These are phyloP conservation scores for Procambarus virginalis DNA, from an alignment of 1,140 invertebrate genomes.

Conservation along the genomic window DNA sequence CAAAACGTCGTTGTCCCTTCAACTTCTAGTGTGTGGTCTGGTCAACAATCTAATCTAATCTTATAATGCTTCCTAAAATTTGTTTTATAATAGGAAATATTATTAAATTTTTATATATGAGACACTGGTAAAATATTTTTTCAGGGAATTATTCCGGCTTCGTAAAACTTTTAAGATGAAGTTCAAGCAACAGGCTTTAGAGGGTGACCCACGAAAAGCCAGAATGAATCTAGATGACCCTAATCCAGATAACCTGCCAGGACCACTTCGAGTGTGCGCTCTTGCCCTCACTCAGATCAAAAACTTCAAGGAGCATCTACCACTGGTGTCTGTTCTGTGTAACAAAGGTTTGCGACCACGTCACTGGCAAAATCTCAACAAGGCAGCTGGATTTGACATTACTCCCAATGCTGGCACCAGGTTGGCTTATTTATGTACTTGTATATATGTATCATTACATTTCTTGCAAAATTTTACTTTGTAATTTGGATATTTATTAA, in stretches of 20 bases:
- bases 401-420: constrained; percentile 88
- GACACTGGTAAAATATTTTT: neutral
- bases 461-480: too few species aligned
- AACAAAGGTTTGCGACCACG: constrained; percentile 89
- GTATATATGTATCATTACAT: too few species aligned
- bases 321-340: constrained; percentile 87
- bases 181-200: constrained; percentile 81
- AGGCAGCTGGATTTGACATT: constrained; percentile 86
- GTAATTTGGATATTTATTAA: too few species aligned
- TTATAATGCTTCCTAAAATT: too few species aligned
- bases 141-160: constrained; percentile 82
- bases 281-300: constrained; percentile 84
- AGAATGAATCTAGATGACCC: constrained; percentile 82
- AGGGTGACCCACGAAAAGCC: constrained; percentile 76
- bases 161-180: constrained; percentile 87
- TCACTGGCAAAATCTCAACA: constrained; percentile 94
- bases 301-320: constrained; percentile 83
- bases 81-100: too few species aligned
- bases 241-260: constrained; percentile 83
- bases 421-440: constrained; percentile 47
- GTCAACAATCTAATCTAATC: neutral
- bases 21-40: too few species aligned
- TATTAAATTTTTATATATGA: neutral
- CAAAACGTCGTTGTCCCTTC: too few species aligned
- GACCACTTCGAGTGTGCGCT: constrained; percentile 84